Percentiles rank a stretch among this genome's conserved stretches.
Conservation (phyloP, 2,888 invertebrate species). For the Malacosoma neustria region DNA sequence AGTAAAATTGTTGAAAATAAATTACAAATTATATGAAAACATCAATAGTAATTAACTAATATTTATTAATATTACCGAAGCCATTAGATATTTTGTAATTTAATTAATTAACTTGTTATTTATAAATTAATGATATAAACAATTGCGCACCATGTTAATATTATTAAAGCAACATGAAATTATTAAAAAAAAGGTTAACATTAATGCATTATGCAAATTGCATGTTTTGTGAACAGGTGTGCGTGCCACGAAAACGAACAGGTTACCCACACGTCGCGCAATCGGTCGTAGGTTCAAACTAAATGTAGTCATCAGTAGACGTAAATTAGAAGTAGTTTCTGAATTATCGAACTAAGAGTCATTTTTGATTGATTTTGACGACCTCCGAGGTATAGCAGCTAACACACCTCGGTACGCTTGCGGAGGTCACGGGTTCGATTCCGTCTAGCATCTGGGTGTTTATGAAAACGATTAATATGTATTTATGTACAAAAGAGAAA, state of each 20-base stretch:
- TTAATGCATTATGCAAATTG: constrained; percentile 33
- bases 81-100: background rate
- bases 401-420: too few relatives aligned
- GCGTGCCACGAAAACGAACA: background rate
- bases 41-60: background rate
- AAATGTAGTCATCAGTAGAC: too few relatives aligned
- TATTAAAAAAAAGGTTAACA: constrained; percentile 28
- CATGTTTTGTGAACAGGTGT: constrained; percentile 20
- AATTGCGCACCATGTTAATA: constrained; percentile 1
- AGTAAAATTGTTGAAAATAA: background rate
- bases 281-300: too few relatives aligned
- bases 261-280: background rate
- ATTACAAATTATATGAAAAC: background rate
- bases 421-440: too few relatives aligned
- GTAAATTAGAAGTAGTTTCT: too few relatives aligned
- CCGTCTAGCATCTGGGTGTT: too few relatives aligned
- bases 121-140: background rate
- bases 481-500: too few relatives aligned
- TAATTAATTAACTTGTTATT: background rate
- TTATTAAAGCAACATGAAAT: background rate
- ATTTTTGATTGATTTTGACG: too few relatives aligned
- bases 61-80: background rate
- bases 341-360: too few relatives aligned
- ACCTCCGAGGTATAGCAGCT: too few relatives aligned
- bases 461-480: too few relatives aligned